phyloP scores from a whole-genome alignment of 1,140 invertebrate genomes.

The Zeugodacus cucurbitae region DNA sequence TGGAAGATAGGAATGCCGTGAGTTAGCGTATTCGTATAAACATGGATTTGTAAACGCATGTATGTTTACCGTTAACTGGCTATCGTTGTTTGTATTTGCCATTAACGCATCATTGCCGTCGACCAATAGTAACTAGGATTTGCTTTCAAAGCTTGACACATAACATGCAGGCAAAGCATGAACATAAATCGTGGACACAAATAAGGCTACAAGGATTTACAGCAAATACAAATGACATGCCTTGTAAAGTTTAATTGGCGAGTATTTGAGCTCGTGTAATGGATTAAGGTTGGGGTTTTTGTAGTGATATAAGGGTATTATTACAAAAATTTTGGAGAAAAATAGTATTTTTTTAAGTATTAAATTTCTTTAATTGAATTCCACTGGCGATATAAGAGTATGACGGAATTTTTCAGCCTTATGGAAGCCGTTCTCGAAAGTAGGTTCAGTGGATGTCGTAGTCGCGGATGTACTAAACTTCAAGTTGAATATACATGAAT shows the following conservation, averaged over 20 bases:
- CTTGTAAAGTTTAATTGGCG: neutral
- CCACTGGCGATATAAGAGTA: too few species aligned
- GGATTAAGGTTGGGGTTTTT: too few species aligned
- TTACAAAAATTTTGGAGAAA: too few species aligned
- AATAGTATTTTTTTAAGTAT: too few species aligned
- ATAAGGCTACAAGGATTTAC: neutral
- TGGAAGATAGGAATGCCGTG: neutral
- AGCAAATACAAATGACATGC: neutral
- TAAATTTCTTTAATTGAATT: too few species aligned
- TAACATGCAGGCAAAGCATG: neutral
- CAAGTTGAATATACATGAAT: too few species aligned
- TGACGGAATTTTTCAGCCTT: too few species aligned
- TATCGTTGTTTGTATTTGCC: neutral
- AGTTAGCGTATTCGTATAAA: neutral
- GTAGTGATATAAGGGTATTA: too few species aligned
- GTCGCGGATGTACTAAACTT: too few species aligned
- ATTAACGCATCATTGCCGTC: neutral
- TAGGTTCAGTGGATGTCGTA: too few species aligned
- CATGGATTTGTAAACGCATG: neutral
- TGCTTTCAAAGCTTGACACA: neutral
- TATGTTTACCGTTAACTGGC: neutral
- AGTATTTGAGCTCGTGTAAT: too few species aligned
- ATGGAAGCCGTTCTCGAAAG: too few species aligned
- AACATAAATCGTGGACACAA: neutral
- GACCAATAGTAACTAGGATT: neutral